Evolutionary conservation across 2,888 invertebrate species (phyloP), one percentile per base, ranked within the genome.

Genomic region (Lycaena phlaeas): DNA sequence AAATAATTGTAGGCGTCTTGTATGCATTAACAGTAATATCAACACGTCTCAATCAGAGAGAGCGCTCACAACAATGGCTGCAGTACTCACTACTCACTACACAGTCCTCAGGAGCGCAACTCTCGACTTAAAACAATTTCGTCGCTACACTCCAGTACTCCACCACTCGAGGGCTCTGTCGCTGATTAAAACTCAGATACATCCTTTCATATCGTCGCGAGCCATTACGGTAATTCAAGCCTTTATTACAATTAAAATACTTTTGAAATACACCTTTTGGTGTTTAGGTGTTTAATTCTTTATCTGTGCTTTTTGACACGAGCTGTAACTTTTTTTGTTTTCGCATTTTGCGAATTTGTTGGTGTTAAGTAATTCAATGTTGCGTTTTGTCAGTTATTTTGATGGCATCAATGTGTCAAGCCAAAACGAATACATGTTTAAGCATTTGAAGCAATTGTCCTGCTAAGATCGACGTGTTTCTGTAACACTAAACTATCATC

Each of bases 171-270:
- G 67, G 58, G 67, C 65, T 57, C 62, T 62, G 69, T 57, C 55
- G 60, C 64, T 76, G 75, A 75, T 76, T 75, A 73, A 58, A 74
- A 72, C 66, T 61, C 60, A 47, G 57, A 56, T 59, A 53, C 44
- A 49, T 47, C 51, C 57, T 59, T 68, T 65, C 68, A 63, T 68
- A 67, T 65, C 55, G 56, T 53, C 42, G 45, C 47, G 44, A 45
- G 7, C 34, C 41, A 44, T 46, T 50, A 50, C 45, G 44, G 36
- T 46, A 48, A 49, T 46, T 42, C 39, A 44, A 45, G 36, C 29
- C 30, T 48, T 45, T 45, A 44, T 48, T 50, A 42, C 44, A 31
- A 30, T 31, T 31, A 22, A 29, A 38, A 30, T 27, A 26, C 34
- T 22, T 18, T 34, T 22, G 10, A 22, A 18, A 18, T 34, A 7